These are phyloP conservation scores for Pseudorhiza aurosa DNA, from an alignment of 30 jellyfish, hydroid and myxozoan genomes.

Conservation along the genomic window DNA sequence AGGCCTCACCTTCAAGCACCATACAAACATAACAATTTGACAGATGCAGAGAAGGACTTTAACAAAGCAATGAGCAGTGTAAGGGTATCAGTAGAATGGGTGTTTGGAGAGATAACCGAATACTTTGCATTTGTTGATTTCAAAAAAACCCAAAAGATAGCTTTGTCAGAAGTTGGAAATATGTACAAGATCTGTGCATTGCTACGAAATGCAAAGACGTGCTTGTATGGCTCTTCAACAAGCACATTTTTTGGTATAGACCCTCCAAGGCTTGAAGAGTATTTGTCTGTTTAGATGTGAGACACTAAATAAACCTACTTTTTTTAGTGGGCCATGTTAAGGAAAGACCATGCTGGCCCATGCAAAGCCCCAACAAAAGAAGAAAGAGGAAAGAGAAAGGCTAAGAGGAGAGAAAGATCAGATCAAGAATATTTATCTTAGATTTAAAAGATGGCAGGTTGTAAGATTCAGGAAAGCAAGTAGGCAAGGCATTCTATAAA, in stretches of 20 bases:
- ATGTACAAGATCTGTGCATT: slow-evolving; percentile 8
- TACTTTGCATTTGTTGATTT: slow-evolving; percentile 34
- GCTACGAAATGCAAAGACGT: neutral
- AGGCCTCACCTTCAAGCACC: slow-evolving; percentile 29
- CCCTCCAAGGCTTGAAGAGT: slow-evolving; percentile 16
- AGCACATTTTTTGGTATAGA: slow-evolving; percentile 4
- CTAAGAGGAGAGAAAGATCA: too few species aligned
- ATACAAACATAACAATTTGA: neutral
- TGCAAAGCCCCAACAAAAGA: too few species aligned
- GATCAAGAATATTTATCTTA: too few species aligned
- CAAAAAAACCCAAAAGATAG: slow-evolving; percentile 18
- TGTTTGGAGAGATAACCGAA: slow-evolving; percentile 46
- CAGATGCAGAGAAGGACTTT: slow-evolving; percentile 4
- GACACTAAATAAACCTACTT: too few species aligned
- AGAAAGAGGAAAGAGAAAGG: too few species aligned
- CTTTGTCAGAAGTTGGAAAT: slow-evolving; percentile 42
- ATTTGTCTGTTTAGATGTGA: too few species aligned
- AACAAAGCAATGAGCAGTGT: slow-evolving; percentile 49
- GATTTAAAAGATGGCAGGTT: too few species aligned
- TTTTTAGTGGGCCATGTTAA: too few species aligned
- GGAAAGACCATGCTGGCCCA: too few species aligned
- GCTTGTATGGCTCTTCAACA: slow-evolving; percentile 9
- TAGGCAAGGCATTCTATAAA: too few species aligned
- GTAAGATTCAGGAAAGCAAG: too few species aligned
- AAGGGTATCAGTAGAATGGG: slow-evolving; percentile 45